Conservation (phyloP, 1,140 invertebrate genomes). For the Melitaea cinxia region DNA sequence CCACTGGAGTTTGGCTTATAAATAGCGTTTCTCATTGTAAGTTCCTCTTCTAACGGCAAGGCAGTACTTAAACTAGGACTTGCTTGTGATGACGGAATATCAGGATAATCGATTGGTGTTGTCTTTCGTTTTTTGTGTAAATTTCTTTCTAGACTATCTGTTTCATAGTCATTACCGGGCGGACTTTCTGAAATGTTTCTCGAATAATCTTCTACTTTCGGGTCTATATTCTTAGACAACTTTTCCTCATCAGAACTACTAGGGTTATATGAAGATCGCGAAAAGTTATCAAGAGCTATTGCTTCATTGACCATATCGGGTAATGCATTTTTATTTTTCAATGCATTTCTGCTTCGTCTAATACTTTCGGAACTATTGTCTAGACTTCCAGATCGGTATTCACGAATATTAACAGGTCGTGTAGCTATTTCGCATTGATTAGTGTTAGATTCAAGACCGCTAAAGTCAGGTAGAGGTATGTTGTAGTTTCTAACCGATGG, state of each 20-base stretch:
- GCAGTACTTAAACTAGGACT: slow-evolving; percentile 86
- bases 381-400: slow-evolving; percentile 48
- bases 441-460: slow-evolving; percentile 43
- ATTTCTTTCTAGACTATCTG: slow-evolving; percentile 89
- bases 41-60: slow-evolving; percentile 88
- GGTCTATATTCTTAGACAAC: slow-evolving; percentile 36
- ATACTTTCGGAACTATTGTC: slow-evolving; percentile 36
- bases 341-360: slow-evolving; percentile 49
- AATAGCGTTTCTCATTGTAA: slow-evolving; percentile 88
- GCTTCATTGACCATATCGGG: slow-evolving; percentile 85
- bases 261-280: slow-evolving; percentile 63
- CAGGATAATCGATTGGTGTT: slow-evolving; percentile 84
- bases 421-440: slow-evolving; percentile 58
- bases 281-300: slow-evolving; percentile 77
- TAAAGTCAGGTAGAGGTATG: slow-evolving; percentile 69
- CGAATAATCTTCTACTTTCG: slow-evolving; percentile 40
- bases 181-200: slow-evolving; percentile 57
- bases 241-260: slow-evolving; percentile 69
- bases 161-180: slow-evolving; percentile 85
- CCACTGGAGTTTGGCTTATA: slow-evolving; percentile 82
- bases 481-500: slow-evolving; percentile 69
- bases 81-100: slow-evolving; percentile 85
- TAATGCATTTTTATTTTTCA: slow-evolving; percentile 75
- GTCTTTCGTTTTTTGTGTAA: slow-evolving; percentile 80
- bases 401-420: slow-evolving; percentile 55